Conservation (phyloP, 2,797 vertebrate species). For the Holocentrus rufus region DNA sequence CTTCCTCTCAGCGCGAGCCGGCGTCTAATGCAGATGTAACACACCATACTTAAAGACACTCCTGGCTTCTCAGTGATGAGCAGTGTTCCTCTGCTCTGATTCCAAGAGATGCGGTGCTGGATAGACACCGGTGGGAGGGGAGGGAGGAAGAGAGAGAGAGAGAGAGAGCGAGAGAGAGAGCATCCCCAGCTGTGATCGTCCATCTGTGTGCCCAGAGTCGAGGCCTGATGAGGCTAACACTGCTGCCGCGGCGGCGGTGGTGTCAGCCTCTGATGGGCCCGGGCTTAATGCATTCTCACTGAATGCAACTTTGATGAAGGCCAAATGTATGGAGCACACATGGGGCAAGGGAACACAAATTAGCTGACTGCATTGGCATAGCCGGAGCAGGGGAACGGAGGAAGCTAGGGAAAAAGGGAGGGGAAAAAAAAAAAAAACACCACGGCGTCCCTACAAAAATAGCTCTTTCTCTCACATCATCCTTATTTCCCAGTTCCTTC, state of each 20-base stretch:
- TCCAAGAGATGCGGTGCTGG: constrained; percentile 38
- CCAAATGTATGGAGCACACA: constrained; percentile 57
- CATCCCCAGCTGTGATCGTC: constrained; percentile 54
- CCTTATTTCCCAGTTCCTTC: constrained; percentile 71
- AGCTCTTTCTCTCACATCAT: constrained; percentile 69
- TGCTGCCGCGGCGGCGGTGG: constrained; percentile 12
- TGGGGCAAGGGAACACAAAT: constrained; percentile 55
- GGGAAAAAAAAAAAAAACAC: constrained; percentile 3
- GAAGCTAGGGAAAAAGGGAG: constrained; percentile 32
- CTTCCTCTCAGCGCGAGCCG: constrained; percentile 49
- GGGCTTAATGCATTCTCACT: constrained; percentile 48
- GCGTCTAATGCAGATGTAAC: constrained; percentile 71
- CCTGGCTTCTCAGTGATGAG: constrained; percentile 59
- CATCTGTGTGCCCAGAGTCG: constrained; percentile 54
- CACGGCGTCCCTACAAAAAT: constrained; percentile 69
- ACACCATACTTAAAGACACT: constrained; percentile 54
- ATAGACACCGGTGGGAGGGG: constrained; percentile 29
- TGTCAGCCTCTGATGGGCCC: constrained; percentile 39
- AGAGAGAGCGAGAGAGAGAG: constrained; percentile 38
- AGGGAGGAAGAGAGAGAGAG: constrained; percentile 26
- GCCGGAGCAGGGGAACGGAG: constrained; percentile 23
- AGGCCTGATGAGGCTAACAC: constrained; percentile 53
- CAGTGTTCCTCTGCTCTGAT: constrained; percentile 45
- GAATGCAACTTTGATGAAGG: constrained; percentile 66
- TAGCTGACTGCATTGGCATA: constrained; percentile 41